These are phyloP conservation scores for Echiichthys vipera DNA, from an alignment of 2,797 vertebrate species.

Conservation along the genomic window DNA sequence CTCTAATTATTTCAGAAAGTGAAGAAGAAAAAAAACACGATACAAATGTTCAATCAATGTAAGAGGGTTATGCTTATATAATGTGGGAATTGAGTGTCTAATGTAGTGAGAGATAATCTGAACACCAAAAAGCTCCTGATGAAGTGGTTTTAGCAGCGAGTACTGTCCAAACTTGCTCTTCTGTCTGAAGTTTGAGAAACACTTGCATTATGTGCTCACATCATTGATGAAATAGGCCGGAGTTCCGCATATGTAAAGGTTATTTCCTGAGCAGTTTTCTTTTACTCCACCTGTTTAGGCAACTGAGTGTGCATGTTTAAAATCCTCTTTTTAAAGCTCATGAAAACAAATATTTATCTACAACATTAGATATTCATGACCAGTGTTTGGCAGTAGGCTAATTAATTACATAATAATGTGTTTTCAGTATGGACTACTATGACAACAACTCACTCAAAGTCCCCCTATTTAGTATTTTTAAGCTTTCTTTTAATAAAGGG, in stretches of 20 bases:
- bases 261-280: not conserved
- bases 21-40: conserved; percentile 20
- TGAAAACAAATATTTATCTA: not conserved
- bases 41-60: conserved; percentile 47
- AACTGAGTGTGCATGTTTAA: not conserved
- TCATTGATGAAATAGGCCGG: conserved; percentile 11
- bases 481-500: not conserved
- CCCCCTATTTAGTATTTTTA: not conserved
- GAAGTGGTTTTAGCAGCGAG: not conserved
- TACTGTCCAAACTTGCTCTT: not conserved
- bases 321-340: not conserved
- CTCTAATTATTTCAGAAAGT: conserved; percentile 41
- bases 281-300: not conserved
- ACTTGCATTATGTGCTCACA: not conserved
- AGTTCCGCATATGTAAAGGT: conserved; percentile 22
- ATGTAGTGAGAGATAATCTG: conserved; percentile 8
- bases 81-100: conserved; percentile 32
- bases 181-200: conserved; percentile 2
- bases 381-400: not conserved
- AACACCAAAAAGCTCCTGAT: not conserved
- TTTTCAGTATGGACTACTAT: not conserved
- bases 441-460: not conserved
- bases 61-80: conserved; percentile 57
- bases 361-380: not conserved
- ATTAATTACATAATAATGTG: not conserved